phyloP scores from a whole-genome alignment of 1,140 invertebrate genomes.

The Drosophila truncata region DNA sequence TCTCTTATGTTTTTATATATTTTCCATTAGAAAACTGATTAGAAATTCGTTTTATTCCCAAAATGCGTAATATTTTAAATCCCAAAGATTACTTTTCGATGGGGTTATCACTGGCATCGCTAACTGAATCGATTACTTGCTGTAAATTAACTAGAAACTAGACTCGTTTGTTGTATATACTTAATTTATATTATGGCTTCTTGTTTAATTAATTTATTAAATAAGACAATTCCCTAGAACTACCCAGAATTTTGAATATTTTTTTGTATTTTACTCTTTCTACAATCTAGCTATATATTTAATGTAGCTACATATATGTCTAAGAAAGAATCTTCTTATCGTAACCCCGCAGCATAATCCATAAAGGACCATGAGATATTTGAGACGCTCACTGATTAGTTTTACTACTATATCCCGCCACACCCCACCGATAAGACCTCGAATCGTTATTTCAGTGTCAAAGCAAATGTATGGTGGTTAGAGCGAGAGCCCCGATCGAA shows the following conservation, averaged over 20 bases:
- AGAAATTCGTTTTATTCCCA: background rate
- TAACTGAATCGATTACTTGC: background rate
- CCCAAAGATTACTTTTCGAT: background rate
- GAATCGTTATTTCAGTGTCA: slow-evolving; percentile 24
- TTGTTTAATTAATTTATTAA: background rate
- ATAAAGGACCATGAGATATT: slow-evolving; percentile 6
- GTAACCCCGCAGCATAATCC: too few relatives aligned
- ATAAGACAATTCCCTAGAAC: background rate
- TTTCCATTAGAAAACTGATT: background rate
- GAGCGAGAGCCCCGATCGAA: slow-evolving; percentile 36
- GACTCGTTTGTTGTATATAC: background rate
- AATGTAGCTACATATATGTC: background rate
- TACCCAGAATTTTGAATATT: background rate
- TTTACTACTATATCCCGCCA: slow-evolving; percentile 14
- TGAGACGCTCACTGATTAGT: slow-evolving; percentile 1
- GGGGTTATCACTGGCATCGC: slow-evolving; percentile 3
- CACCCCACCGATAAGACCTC: slow-evolving; percentile 29
- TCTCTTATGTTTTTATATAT: background rate
- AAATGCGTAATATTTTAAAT: slow-evolving; percentile 13
- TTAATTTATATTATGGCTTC: too few relatives aligned
- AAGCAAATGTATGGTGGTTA: background rate
- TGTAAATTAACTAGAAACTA: background rate
- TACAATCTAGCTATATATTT: background rate
- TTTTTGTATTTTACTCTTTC: background rate
- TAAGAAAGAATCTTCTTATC: background rate